Percentiles rank a stretch among this genome's conserved stretches.
phyloP scores from a whole-genome alignment of 2,113 vertebrate genomes.

The Odocoileus virginianus region DNA sequence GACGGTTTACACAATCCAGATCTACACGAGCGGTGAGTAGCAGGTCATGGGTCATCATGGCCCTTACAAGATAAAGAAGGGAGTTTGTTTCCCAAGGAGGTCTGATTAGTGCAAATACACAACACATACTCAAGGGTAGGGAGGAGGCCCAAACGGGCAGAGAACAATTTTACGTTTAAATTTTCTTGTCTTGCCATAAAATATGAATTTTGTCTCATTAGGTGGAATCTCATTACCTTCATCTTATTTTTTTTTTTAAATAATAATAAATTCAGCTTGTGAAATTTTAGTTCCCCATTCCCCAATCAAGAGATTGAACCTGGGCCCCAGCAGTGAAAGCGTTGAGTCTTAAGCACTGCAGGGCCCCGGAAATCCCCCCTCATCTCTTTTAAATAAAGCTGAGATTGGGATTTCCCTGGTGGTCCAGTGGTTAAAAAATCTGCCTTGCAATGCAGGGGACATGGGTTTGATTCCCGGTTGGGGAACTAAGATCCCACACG shows the following conservation, averaged over 20 bases:
- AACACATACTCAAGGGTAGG: background rate
- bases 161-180: background rate
- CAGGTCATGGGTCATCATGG: background rate
- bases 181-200: background rate
- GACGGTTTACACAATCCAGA: background rate
- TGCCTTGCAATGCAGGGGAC: background rate
- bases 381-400: background rate
- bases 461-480: background rate
- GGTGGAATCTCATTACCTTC: background rate
- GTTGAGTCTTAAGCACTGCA: background rate
- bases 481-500: background rate
- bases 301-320: background rate
- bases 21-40: background rate
- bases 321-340: background rate
- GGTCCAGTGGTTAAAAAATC: background rate
- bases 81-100: background rate
- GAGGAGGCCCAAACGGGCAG: background rate
- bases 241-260: background rate
- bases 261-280: background rate
- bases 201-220: background rate
- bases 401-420: background rate
- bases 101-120: background rate
- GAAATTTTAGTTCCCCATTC: background rate
- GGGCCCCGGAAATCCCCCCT: rapidly evolving
- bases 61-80: background rate